These are phyloP conservation scores for Plutomurus gul DNA, from an alignment of 1,140 invertebrate species.

Conservation along the genomic window DNA sequence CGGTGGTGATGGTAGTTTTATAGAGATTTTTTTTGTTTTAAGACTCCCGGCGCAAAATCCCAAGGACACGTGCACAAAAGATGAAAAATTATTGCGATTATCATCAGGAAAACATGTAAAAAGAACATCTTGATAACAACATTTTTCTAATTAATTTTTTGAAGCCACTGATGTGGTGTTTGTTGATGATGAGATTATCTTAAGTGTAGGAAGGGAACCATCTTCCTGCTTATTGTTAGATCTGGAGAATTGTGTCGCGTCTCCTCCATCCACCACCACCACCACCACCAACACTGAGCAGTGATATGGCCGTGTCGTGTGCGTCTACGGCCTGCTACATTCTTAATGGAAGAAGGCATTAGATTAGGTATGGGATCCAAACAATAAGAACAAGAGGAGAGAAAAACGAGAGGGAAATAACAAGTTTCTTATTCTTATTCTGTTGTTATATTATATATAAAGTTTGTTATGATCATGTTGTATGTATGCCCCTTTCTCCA, in stretches of 20 bases:
- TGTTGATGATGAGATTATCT: slow-evolving; percentile 28
- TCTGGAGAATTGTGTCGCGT: background rate
- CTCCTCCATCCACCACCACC: too few species aligned
- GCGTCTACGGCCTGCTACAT: too few species aligned
- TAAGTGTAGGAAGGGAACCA: too few species aligned
- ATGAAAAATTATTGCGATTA: slow-evolving; percentile 41
- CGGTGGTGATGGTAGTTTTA: background rate
- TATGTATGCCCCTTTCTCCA: too few species aligned
- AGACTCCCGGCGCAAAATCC: background rate
- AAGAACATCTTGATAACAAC: slow-evolving; percentile 34
- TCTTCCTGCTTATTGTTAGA: background rate
- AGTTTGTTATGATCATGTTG: background rate
- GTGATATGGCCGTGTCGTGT: too few species aligned
- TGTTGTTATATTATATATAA: background rate
- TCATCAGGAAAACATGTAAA: slow-evolving; percentile 22
- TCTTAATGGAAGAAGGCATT: slow-evolving; percentile 24
- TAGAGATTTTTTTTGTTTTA: background rate
- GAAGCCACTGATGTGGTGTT: slow-evolving; percentile 24
- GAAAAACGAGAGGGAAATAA: slow-evolving; percentile 26
- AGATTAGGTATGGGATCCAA: background rate
- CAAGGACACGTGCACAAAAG: slow-evolving; percentile 29
- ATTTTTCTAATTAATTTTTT: slow-evolving; percentile 39
- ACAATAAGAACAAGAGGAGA: slow-evolving; percentile 7
- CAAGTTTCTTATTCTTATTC: slow-evolving; percentile 6
- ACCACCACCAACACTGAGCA: too few species aligned